Base-by-base conservation (phyloP, 2,797 vertebrate species). In the Rhadinocentrus ornatus region DNA sequence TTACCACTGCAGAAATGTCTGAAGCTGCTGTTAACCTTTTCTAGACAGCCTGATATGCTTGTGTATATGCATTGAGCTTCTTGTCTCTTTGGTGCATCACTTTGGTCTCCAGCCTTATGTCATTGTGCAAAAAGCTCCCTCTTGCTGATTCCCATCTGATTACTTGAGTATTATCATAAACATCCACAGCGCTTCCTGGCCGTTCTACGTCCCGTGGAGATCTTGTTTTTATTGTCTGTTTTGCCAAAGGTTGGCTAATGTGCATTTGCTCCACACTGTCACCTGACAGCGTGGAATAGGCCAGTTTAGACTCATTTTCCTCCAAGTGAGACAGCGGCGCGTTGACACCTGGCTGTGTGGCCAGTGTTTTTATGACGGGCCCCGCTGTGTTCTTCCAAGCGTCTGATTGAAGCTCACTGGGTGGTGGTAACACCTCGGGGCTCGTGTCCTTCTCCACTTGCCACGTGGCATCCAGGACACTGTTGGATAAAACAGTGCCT, bases 401-500 rank as follows among this genome's bases (percentile, higher is more conserved):
- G 93, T 96, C 90, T 94, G 94, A 95, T 94, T 97, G 96, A 92
- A 95, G 94, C 95, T 96, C 96, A 86, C 94, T 93, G 93, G 95
- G 95, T 94, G 94, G 95, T 74, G 94, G 92, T 80, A 94, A 94
- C 93, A 96, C 71, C 92, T 93, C 84, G 41, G 95, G 94, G 92
- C 95, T 94, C 69, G 93, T 94, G 93, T 96, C 96, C 90, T 90
- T 89, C 90, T 92, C 63, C 60, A 84, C 94, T 90, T 93, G 94
- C 92, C 92, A 94, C 86, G 88, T 89, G 84, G 94, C 89, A 86
- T 96, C 94, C 89, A 87, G 93, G 94, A 95, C 96, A 94, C 92
- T 91, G 93, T 93, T 92, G 93, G 96, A 92, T 71, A 94, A 95
- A 95, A 93, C 79, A 70, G 92, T 88, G 94, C 95, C 93, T 95